phyloP scores from a whole-genome alignment of 2,113 vertebrate genomes.

The Genyomyrus donnyi region DNA sequence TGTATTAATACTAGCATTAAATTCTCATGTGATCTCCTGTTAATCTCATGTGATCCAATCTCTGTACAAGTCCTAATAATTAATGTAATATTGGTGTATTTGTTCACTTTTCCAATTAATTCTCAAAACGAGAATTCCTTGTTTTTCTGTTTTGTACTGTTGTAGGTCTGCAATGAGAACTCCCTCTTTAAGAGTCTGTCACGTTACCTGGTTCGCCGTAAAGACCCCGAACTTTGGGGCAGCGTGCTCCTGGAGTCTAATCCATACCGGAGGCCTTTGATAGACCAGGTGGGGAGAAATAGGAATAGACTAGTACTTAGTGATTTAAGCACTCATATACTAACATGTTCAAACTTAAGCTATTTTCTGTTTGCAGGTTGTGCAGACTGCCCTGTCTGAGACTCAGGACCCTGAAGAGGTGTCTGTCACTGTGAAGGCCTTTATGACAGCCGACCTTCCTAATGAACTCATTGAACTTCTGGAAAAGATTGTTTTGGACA shows the following conservation, averaged over 20 bases:
- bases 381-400: constrained; percentile 93
- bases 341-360: not conserved
- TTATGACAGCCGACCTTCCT: constrained; percentile 98
- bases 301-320: not conserved
- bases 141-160: not conserved
- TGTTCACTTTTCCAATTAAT: not conserved
- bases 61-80: not conserved
- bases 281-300: constrained; percentile 76
- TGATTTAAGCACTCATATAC: not conserved
- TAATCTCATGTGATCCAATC: not conserved
- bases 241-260: constrained; percentile 93
- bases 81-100: not conserved
- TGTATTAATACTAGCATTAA: not conserved
- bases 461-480: constrained; percentile 96
- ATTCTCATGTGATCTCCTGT: not conserved
- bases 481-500: constrained; percentile 97
- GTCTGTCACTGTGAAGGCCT: constrained; percentile 96
- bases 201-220: constrained; percentile 90
- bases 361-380: constrained; percentile 64
- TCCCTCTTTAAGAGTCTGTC: constrained; percentile 98
- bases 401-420: constrained; percentile 98
- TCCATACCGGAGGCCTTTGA: constrained; percentile 87
- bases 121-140: not conserved
- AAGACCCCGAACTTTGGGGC: constrained; percentile 93
- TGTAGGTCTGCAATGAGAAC: constrained; percentile 96